Percentiles rank a stretch among this genome's conserved stretches.
Conservation (phyloP, 2,888 invertebrate genomes). For the Drosophila subquinaria region DNA sequence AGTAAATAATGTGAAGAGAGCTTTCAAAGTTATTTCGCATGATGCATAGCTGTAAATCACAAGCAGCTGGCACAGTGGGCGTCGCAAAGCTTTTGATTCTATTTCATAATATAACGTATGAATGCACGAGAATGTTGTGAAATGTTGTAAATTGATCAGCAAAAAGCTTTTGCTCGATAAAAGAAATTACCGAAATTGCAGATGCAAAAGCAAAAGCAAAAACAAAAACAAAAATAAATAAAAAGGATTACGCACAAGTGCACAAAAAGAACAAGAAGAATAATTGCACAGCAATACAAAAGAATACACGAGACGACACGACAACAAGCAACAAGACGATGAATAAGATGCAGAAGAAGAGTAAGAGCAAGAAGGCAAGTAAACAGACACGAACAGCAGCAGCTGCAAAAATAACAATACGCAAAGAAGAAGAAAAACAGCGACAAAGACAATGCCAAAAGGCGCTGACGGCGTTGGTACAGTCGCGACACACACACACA, state of each 20-base stretch:
- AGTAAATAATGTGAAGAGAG: conserved; percentile 29
- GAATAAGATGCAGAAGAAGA: neutral
- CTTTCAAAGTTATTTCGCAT: conserved; percentile 36
- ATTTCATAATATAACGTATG: conserved; percentile 29
- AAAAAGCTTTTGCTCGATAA: conserved; percentile 7
- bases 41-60: conserved; percentile 41
- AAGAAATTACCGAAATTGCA: conserved; percentile 1
- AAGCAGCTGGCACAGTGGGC: conserved; percentile 11
- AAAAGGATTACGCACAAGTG: conserved; percentile 54
- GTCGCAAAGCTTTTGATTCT: conserved; percentile 29
- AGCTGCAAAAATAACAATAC: conserved; percentile 64
- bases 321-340: conserved; percentile 1
- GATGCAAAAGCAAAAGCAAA: neutral
- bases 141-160: conserved; percentile 13
- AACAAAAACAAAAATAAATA: neutral
- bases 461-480: conserved; percentile 49
- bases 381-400: conserved; percentile 34
- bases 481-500: conserved; percentile 46
- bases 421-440: conserved; percentile 44
- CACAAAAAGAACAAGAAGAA: neutral
- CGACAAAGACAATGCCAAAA: conserved; percentile 49
- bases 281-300: neutral
- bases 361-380: conserved; percentile 1
- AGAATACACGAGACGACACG: neutral
- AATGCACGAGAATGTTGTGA: too few relatives aligned